These are phyloP conservation scores for Stigmatopora argus DNA, from an alignment of 2,113 vertebrate species.

Conservation along the genomic window DNA sequence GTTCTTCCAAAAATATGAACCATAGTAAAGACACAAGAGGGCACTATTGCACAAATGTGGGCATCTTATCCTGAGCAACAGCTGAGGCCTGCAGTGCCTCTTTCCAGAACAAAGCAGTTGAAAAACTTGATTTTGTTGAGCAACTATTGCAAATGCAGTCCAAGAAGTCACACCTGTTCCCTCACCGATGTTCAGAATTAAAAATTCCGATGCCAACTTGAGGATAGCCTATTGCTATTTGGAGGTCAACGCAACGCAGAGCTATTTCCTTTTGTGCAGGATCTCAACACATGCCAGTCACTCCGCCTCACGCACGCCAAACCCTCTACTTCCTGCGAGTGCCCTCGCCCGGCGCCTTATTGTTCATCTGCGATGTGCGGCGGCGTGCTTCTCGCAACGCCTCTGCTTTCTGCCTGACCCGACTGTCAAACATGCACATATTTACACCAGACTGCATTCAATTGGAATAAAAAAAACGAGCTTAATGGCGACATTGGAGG, in stretches of 20 bases:
- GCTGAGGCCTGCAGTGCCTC: neutral
- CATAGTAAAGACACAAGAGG: conserved; percentile 44
- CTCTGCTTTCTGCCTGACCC: conserved; percentile 55
- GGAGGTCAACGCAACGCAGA: conserved; percentile 38
- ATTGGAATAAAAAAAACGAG: conserved; percentile 51
- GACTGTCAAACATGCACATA: conserved; percentile 72
- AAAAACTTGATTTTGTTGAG: neutral
- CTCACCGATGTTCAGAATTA: conserved; percentile 4
- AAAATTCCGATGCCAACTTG: conserved; percentile 20
- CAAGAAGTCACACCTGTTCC: neutral
- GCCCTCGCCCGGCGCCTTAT: conserved; percentile 52
- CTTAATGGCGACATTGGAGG: conserved; percentile 66
- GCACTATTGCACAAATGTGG: conserved; percentile 32
- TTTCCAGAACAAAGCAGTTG: neutral
- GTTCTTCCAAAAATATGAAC: neutral
- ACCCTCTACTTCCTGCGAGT: conserved; percentile 57
- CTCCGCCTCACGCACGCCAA: conserved; percentile 39
- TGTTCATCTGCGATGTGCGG: conserved; percentile 63
- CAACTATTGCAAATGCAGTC: neutral
- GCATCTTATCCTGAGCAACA: neutral
- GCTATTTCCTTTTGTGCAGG: conserved; percentile 47
- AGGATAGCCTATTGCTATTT: conserved; percentile 15
- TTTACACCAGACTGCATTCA: conserved; percentile 55
- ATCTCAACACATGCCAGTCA: conserved; percentile 51
- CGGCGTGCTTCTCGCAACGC: conserved; percentile 46